These are phyloP conservation scores for Tridacna gigas DNA, from an alignment of 2,888 invertebrate species.

Conservation along the genomic window DNA sequence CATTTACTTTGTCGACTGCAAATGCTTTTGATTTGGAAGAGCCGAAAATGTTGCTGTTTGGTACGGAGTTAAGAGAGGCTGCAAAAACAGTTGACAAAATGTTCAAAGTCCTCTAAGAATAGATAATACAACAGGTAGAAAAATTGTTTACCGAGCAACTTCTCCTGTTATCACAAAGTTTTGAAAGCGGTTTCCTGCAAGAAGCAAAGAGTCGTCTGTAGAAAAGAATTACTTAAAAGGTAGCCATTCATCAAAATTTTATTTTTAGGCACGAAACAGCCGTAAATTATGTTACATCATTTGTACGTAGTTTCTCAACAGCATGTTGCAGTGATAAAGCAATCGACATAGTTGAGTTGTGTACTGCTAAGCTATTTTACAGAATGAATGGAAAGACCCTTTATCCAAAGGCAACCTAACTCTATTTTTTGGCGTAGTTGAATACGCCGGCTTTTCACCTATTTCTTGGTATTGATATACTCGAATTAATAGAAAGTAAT, in stretches of 20 bases:
- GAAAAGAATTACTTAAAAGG: no score
- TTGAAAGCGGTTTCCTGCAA: not conserved
- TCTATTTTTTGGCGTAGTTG: not conserved
- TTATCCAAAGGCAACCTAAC: not conserved
- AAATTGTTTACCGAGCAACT: no score
- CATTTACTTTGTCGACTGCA: not conserved
- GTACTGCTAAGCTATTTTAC: conserved; percentile 8
- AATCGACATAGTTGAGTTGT: not conserved
- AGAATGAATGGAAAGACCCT: not conserved
- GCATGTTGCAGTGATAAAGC: conserved; percentile 8
- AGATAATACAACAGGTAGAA: no score
- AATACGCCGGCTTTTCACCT: not conserved
- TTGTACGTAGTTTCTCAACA: not conserved
- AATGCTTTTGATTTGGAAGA: no score
- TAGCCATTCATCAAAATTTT: not conserved
- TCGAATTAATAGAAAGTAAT: not conserved
- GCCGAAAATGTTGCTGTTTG: no score
- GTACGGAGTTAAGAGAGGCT: no score
- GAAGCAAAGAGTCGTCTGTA: not conserved
- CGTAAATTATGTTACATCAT: not conserved
- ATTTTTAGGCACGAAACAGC: not conserved
- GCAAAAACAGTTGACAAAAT: no score
- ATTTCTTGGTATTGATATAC: not conserved
- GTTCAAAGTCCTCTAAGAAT: no score
- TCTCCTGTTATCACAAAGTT: not conserved